Evolutionary conservation across 1,140 invertebrate genomes (phyloP).

Genomic region (Drosophila ficusphila): DNA sequence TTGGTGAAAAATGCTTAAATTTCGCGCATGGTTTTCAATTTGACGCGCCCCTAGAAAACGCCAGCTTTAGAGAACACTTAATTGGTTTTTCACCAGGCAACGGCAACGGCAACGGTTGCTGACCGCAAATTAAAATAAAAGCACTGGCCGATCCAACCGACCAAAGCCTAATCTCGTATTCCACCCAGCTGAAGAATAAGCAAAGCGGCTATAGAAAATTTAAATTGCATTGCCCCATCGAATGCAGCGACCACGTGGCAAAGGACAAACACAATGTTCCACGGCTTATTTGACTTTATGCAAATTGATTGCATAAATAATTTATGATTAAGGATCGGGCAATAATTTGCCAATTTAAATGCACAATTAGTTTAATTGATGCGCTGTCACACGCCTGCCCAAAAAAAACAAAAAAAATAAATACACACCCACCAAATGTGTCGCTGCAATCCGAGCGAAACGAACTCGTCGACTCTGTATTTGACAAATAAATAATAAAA

Average conservation of each 20-base stretch:
- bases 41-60: slow-evolving; percentile 14
- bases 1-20: slow-evolving; percentile 27
- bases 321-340: slow-evolving; percentile 51
- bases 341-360: slow-evolving; percentile 67
- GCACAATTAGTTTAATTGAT: slow-evolving; percentile 65
- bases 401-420: slow-evolving; percentile 1
- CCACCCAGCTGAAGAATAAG: slow-evolving; percentile 11
- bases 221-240: slow-evolving; percentile 27
- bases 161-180: slow-evolving; percentile 8
- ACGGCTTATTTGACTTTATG: slow-evolving; percentile 54
- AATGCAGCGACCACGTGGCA: slow-evolving; percentile 6
- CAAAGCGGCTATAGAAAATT: slow-evolving; percentile 12
- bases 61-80: slow-evolving; percentile 50
- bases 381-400: slow-evolving; percentile 29
- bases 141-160: neutral
- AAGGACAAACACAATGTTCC: slow-evolving; percentile 26
- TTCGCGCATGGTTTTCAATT: slow-evolving; percentile 48
- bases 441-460: slow-evolving; percentile 12
- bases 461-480: slow-evolving; percentile 22
- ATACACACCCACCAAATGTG: neutral
- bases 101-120: neutral
- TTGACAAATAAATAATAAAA: slow-evolving; percentile 64
- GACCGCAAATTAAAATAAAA: slow-evolving; percentile 61
- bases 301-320: slow-evolving; percentile 72
- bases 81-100: slow-evolving; percentile 60